Base-by-base conservation (phyloP, 92 coral and sea anemone species). In the Parazoanthus atlanticus region DNA sequence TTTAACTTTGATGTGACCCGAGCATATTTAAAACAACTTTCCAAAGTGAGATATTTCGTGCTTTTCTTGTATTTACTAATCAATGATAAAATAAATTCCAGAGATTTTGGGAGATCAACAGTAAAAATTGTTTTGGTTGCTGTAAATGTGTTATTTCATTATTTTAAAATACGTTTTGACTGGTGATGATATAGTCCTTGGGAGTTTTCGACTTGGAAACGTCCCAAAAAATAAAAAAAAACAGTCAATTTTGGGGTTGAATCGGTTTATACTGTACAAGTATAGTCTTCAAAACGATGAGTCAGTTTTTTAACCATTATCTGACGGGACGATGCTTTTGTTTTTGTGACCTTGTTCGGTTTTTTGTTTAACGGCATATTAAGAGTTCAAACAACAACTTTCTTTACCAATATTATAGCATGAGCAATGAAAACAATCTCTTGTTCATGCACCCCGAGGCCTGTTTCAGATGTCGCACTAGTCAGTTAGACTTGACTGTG, bases 331-430 rank as follows among this genome's bases (percentile, higher is more conserved):
- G 11, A 29, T 56, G 47, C 26, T 32, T 33, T 38, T 75, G 54
- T 23, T 34, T 38, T 75, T 26, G 32, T 75, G 79, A 75, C 79
- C 79, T 75, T 33, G 40, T 74, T 74, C 47, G 47, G 28, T 74
- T 40, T 34, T 74, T 16, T 21, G 38, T 75, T 56, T 15, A 12
- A 56, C 25, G 65, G 10, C 65, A 56, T 56, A 7, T 21, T 56
- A 46, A 40, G 49, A 46, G 49, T 46, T 46, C 49, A 46, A 46
- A 46, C 49, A 46, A 46, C 13, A 46, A 8, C 49, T 46, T 46
- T 46, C 10, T 46, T 46, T 46, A 46, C 12, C 1, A 8, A 46
- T 8, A 1, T 8, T 46, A 0, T 46, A 46, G 12, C 12, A 8
- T 43, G 11, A 46, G 6, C 12, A 10, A 46, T 10, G 49, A 46